Evolutionary conservation across 2,797 vertebrate species (phyloP), one percentile per base, ranked within the genome.

Genomic region (Amblyopsis hoosieri): DNA sequence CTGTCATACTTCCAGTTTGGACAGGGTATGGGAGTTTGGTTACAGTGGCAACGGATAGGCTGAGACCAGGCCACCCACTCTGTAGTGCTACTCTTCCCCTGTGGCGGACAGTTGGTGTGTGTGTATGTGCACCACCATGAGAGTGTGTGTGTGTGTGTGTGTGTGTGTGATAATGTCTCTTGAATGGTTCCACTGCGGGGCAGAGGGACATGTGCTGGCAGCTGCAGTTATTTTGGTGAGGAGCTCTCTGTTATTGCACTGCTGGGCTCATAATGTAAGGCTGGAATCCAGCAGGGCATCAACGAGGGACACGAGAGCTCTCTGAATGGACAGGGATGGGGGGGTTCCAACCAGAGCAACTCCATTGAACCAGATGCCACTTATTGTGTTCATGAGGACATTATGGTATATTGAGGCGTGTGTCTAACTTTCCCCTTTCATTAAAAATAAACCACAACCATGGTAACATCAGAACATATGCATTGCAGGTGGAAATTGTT

Each of bases 191-290:
- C 69, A 75, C 72, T 51, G 54, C 56, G 45, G 65, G 62, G 68
- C 15, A 58, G 54, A 54, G 59, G 81, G 85, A 88, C 64, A 57
- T 80, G 67, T 3, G 69, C 78, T 59, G 79, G 85, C 89, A 92
- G 90, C 91, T 92, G 91, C 62, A 72, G 87, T 87, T 93, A 91
- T 92, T 91, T 89, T 84, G 62, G 76, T 87, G 76, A 67, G 58
- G 76, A 67, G 58, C 53, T 83, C 69, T 87, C 88, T 87, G 77
- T 87, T 84, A 75, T 80, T 76, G 54, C 62, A 59, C 50, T 67
- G 70, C 78, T 59, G 64, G 60, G 56, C 14, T 69, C 51, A 68
- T 61, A 31, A 67, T 84, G 84, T 77, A 83, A 73, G 66, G 47
- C 12, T 12, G 47, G 47, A 33, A 33, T 31, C 15, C 54, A 59